Base-by-base conservation (phyloP, 2,888 invertebrate genomes). In the Sialis fuliginosa region DNA sequence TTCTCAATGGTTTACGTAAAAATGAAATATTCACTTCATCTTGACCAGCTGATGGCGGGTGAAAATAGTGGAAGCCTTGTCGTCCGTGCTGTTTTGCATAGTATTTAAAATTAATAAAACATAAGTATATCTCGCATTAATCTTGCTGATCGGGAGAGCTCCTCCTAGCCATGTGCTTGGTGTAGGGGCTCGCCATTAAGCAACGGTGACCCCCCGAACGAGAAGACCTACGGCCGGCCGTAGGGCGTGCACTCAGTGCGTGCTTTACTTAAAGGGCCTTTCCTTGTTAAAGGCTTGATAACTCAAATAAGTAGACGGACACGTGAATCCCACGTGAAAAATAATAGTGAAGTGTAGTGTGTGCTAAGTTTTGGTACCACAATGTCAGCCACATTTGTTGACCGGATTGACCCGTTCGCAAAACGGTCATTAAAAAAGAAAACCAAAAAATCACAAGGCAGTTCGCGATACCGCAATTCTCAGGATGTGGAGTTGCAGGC, bases 371-470 rank as follows among this genome's bases (percentile, higher is more conserved):
- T 67, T 44, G 46, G 42, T 43, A 42, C 52, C 68, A 71, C 70
- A 65, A 77, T 77, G 80, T 81, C 86, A 73, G 82, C 81, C 74
- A 82, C 88, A 68, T 90, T 95, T 77, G 93, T 95, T 73, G 96
- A 97, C 79, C 88, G 95, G 72, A 96, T 97, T 75, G 97, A 97
- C 77, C 97, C 97, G 62, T 97, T 97, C 73, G 89, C 91, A 60
- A 97, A 96, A 77, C 81, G 93, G 68, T 95, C 96, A 62, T 72
- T 93, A 62, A 92, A 93, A 75, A 92, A 96, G 77, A 95, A 97
- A 72, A 90, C 91, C 64, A 95, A 92, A 76, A 90, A 92, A 72
- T 93, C 95, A 65, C 96, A 97, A 73, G 97, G 97, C 61, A 96
- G 96, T 60, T 97, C 97, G 55, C 81, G 97, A 62, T 98, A 97